Evolutionary conservation across 2,888 invertebrate species (phyloP).

Genomic region (Trachelus tabidus): DNA sequence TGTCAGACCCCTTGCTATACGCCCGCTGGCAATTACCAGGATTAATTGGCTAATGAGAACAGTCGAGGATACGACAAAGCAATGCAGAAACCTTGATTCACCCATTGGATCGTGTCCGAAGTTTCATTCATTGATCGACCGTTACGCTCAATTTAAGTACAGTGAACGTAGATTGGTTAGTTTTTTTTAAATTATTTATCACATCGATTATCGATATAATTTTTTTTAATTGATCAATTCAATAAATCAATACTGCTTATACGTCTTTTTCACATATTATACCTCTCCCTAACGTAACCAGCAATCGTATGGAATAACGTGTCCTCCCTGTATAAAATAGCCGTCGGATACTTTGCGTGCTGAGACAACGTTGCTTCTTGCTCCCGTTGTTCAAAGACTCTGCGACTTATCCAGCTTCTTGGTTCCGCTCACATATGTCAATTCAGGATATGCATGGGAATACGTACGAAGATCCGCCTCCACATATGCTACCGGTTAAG

Average conservation of each 20-base stretch:
- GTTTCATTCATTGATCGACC: background rate
- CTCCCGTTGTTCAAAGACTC: background rate
- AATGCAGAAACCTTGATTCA: slow-evolving; percentile 32
- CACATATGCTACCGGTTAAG: slow-evolving; percentile 1
- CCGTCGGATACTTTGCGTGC: background rate
- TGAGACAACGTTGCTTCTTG: background rate
- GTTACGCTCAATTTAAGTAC: background rate
- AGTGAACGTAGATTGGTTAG: background rate
- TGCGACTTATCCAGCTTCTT: background rate
- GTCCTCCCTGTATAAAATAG: background rate
- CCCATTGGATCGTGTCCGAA: background rate
- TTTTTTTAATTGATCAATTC: background rate
- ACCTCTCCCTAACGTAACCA: no score
- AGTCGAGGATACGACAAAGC: slow-evolving; percentile 36
- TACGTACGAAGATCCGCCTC: slow-evolving; percentile 20
- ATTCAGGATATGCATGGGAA: slow-evolving; percentile 32
- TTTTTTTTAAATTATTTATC: background rate
- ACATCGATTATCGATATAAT: background rate
- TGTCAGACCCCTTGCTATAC: background rate
- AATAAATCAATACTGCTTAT: no score
- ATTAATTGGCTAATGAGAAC: slow-evolving; percentile 56
- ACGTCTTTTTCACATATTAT: no score
- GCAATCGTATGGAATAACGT: no score
- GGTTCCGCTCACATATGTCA: slow-evolving; percentile 20
- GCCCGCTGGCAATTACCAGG: slow-evolving; percentile 46